These are phyloP conservation scores for Prunella fulvescens DNA, from an alignment of 2,113 vertebrate genomes.

Conservation along the genomic window DNA sequence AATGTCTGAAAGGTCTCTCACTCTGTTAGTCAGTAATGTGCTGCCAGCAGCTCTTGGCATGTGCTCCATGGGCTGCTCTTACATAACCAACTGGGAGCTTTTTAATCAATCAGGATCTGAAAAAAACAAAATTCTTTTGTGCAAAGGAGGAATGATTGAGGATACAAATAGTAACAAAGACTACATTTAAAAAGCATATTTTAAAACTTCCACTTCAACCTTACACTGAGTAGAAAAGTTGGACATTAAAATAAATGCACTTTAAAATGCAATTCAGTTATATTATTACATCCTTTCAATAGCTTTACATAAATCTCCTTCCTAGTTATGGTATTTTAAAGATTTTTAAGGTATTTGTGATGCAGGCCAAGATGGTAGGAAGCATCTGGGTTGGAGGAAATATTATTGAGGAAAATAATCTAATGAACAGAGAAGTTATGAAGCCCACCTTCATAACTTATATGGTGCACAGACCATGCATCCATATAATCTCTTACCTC, in stretches of 20 bases:
- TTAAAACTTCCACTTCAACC: neutral
- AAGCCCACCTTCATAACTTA: neutral
- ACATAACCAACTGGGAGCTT: neutral
- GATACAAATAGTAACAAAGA: neutral
- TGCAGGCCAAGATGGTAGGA: neutral
- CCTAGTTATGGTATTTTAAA: neutral
- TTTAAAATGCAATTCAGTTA: neutral
- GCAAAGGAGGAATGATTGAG: neutral
- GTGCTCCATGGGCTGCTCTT: neutral
- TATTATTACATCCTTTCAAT: neutral
- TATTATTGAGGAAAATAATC: neutral
- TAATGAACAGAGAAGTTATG: neutral
- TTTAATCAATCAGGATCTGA: neutral
- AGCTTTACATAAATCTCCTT: neutral
- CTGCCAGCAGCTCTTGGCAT: slow-evolving; percentile 16
- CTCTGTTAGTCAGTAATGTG: neutral
- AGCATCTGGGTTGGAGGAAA: neutral
- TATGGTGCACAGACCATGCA: neutral
- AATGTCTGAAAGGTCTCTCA: neutral
- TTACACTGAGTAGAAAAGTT: neutral
- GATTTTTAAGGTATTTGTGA: neutral
- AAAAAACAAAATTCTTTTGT: neutral
- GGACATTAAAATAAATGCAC: neutral
- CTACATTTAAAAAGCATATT: neutral
- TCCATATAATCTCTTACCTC: neutral